A percentile compares a stretch with the other conserved stretches of the same genome.
Evolutionary conservation across 2,113 vertebrate genomes (phyloP).

Genomic region (Scomber colias): DNA sequence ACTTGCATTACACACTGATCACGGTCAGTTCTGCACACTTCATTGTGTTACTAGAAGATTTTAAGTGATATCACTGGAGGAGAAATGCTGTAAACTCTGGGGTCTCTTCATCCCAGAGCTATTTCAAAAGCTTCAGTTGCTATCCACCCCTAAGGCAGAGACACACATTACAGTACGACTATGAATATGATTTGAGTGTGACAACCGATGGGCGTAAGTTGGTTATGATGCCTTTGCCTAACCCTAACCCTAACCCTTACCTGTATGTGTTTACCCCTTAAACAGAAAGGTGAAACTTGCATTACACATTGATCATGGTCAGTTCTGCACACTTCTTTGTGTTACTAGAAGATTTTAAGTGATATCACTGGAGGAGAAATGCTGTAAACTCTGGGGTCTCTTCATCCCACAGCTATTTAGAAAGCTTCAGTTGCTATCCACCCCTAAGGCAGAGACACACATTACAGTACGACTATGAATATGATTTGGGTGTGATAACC

Average conservation of each 20-base stretch:
- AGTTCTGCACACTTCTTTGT: background rate
- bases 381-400: background rate
- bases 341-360: background rate
- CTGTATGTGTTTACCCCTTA: too few species aligned
- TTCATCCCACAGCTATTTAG: constrained; percentile 18
- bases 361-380: background rate
- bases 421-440: background rate
- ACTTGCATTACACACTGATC: too few species aligned
- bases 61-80: background rate
- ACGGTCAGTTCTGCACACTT: background rate
- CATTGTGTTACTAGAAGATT: background rate
- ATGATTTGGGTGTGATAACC: too few species aligned
- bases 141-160: background rate
- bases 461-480: too few species aligned
- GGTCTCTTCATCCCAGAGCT: constrained; percentile 11
- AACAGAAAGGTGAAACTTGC: background rate
- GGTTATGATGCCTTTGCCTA: too few species aligned
- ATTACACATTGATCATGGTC: background rate
- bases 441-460: background rate
- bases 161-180: too few species aligned
- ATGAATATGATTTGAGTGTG: too few species aligned
- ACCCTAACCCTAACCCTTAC: too few species aligned
- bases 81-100: background rate
- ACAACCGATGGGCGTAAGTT: too few species aligned
- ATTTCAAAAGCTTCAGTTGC: background rate